These are phyloP conservation scores for Globia sparganii DNA, from an alignment of 2,888 invertebrate species.

Conservation along the genomic window DNA sequence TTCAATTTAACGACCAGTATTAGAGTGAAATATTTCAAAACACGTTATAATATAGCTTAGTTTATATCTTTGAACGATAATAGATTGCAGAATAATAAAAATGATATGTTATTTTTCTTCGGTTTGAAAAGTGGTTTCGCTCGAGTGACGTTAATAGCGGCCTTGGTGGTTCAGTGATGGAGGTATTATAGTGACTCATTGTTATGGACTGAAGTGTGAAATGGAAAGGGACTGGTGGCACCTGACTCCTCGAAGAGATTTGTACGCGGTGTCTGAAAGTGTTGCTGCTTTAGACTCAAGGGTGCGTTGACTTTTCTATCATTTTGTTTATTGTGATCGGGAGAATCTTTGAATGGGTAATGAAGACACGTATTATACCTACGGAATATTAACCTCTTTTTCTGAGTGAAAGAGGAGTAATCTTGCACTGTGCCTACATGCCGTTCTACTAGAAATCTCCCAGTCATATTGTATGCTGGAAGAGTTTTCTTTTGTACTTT, in stretches of 20 bases:
- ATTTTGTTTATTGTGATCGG: not conserved
- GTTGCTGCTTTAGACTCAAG: constrained; percentile 91
- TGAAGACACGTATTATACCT: not conserved
- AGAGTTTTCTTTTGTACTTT: not conserved
- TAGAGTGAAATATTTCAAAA: not conserved
- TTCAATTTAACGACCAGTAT: constrained; percentile 16
- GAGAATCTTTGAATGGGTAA: not conserved
- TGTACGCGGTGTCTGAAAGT: constrained; percentile 89
- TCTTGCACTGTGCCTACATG: not conserved
- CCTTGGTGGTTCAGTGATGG: constrained; percentile 46
- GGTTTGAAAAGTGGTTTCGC: constrained; percentile 28
- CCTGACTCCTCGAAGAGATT: constrained; percentile 83
- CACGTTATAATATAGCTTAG: not conserved
- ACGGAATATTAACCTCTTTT: not conserved
- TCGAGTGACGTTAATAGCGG: constrained; percentile 36
- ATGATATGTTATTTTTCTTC: constrained; percentile 2
- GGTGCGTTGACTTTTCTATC: constrained; percentile 81
- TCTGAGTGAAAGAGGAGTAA: not conserved
- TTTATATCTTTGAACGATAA: constrained; percentile 6
- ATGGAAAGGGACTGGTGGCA: constrained; percentile 89
- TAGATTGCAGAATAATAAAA: constrained; percentile 1
- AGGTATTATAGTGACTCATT: constrained; percentile 30
- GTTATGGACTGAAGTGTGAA: constrained; percentile 34
- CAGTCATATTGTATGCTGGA: not conserved
- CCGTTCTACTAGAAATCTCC: not conserved